These are phyloP conservation scores for Motacilla tschutschensis DNA, from an alignment of 2,113 vertebrate genomes.

Conservation along the genomic window DNA sequence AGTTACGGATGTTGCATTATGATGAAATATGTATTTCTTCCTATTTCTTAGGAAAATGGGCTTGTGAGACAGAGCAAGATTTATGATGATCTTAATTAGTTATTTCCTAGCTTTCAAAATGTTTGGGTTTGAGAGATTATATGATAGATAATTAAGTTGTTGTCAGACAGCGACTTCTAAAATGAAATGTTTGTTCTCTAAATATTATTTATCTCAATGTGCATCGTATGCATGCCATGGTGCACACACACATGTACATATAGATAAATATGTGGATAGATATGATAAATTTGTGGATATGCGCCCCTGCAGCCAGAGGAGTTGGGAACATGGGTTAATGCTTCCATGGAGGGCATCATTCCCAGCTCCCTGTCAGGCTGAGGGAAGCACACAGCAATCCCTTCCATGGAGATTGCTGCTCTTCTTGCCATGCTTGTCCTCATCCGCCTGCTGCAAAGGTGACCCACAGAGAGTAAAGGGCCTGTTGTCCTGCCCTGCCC, in stretches of 20 bases:
- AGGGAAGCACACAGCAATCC: neutral
- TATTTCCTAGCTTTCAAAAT: slow-evolving; percentile 62
- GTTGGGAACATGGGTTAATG: neutral
- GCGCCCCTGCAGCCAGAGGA: neutral
- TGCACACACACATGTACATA: neutral
- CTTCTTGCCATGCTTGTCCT: neutral
- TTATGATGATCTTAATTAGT: slow-evolving; percentile 61
- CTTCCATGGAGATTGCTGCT: neutral
- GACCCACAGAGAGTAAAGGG: neutral
- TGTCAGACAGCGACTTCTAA: slow-evolving; percentile 36
- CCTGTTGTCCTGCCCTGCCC: neutral
- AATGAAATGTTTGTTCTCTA: slow-evolving; percentile 47
- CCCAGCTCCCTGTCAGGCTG: rapidly evolving
- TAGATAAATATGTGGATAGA: neutral
- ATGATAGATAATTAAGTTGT: slow-evolving; percentile 61
- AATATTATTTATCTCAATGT: slow-evolving; percentile 17
- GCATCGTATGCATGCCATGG: neutral
- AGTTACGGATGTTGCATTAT: slow-evolving; percentile 23
- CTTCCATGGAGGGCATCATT: rapidly evolving
- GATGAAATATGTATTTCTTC: slow-evolving; percentile 53
- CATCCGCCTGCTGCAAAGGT: neutral
- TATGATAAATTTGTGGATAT: neutral
- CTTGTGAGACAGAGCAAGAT: slow-evolving; percentile 46
- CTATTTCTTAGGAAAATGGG: slow-evolving; percentile 52
- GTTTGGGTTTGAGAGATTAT: slow-evolving; percentile 59